Evolutionary conservation across 2,888 invertebrate species (phyloP).

Genomic region (Agrochola lota): DNA sequence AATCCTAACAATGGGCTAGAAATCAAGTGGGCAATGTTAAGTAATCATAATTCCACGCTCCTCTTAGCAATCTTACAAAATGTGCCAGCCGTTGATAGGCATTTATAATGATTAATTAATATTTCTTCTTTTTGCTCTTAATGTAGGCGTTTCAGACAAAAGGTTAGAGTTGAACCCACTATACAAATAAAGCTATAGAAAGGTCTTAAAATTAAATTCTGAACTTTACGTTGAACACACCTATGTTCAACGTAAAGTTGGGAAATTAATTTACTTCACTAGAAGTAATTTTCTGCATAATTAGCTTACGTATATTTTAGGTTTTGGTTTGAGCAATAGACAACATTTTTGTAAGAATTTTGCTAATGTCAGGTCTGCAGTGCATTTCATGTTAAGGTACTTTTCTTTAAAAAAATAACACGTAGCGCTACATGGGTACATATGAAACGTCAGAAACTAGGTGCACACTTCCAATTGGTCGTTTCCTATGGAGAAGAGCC

Average conservation of each 20-base stretch:
- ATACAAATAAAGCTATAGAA: neutral
- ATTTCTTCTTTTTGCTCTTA: conserved; percentile 19
- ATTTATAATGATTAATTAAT: conserved; percentile 38
- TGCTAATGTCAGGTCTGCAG: neutral
- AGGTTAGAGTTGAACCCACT: conserved; percentile 35
- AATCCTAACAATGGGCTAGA: conserved; percentile 1
- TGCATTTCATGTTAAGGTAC: too few relatives aligned
- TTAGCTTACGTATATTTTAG: neutral
- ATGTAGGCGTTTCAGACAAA: conserved; percentile 2
- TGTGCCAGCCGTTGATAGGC: conserved; percentile 24
- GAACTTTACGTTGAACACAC: too few relatives aligned
- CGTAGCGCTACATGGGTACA: too few relatives aligned
- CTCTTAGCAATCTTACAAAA: conserved; percentile 36
- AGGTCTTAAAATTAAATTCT: conserved; percentile 22
- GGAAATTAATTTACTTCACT: conserved; percentile 35
- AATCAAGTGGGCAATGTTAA: conserved; percentile 8
- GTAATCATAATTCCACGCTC: conserved; percentile 15
- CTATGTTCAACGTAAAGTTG: conserved; percentile 16
- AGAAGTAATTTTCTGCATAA: conserved; percentile 9
- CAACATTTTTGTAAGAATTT: neutral
- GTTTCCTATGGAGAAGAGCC: too few relatives aligned
- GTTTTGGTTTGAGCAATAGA: neutral
- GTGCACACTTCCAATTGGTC: too few relatives aligned
- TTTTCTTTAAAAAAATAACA: too few relatives aligned
- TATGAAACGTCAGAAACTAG: too few relatives aligned